Base-by-base conservation (phyloP, 2,797 vertebrate species). In the Scarus forsteni region DNA sequence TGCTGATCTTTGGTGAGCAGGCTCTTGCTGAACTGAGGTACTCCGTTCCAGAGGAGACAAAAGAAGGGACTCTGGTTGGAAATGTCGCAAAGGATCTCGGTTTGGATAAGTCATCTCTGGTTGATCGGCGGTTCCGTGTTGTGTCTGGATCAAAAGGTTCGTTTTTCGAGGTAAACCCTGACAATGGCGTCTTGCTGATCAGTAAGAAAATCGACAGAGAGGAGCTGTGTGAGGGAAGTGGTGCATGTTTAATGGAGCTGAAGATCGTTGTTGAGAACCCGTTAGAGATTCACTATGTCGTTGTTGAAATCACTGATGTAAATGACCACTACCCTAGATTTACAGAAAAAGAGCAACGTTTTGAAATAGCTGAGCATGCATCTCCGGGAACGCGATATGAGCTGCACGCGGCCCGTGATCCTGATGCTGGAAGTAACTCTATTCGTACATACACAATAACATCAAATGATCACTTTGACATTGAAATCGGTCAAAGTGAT, bases 261-360 rank as follows among this genome's bases (percentile, higher is more conserved):
- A 93, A 95, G 79, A 87, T 94, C 45, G 85, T 94, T 1, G 86
- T 94, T 42, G 94, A 96, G 75, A 87, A 90, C 9, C 95, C 95
- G 1, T 57, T 95, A n/a, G 93, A 94, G 75, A 90, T 96, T 8
- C 93, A 95, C 53, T 87, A 95, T 1, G 88, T 95, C 6, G 75
- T 87, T 39, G 88, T 95, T 36, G 94, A 95, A 70, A 92, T 96
- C 15, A 77, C 69, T 1, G 95, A 96, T 65, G 85, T 95, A 3
- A 96, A 96, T 8, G 95, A 96, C 40, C 89, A 96, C 11, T 51
- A 87, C 0, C 95, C 95, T 0, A 53, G 52, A 8, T 96, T 96
- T 70, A 50, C 78, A 0, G 75, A 89, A n/a, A 77, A 36, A 1
- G 85, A 92, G n/a, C 69, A 91, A 27, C 76, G 12, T 3, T 13